Conservation (phyloP, 2,113 vertebrate genomes). For the Heterotilapia buettikoferi region DNA sequence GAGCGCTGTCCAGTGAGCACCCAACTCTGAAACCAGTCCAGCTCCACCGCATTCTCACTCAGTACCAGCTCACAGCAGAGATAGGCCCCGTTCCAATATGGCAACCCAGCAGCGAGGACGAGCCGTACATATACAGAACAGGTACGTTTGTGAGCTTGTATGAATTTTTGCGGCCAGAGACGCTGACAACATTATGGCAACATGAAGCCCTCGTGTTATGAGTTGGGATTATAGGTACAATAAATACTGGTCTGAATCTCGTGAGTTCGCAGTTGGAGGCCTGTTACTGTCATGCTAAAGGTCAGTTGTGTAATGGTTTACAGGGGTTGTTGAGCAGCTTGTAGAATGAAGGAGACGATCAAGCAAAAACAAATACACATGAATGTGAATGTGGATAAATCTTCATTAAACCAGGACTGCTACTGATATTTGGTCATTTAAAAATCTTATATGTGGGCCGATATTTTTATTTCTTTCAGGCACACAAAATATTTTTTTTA, state of each 20-base stretch:
- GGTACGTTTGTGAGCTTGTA: slow-evolving; percentile 47
- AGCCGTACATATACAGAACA: slow-evolving; percentile 73
- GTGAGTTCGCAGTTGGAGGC: background rate
- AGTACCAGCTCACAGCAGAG: slow-evolving; percentile 84
- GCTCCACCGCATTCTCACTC: slow-evolving; percentile 85
- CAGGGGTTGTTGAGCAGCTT: background rate
- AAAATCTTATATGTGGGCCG: background rate
- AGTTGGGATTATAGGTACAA: background rate
- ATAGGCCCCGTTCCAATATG: slow-evolving; percentile 76
- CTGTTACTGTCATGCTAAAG: background rate
- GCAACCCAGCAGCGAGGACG: slow-evolving; percentile 81
- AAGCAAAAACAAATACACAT: background rate
- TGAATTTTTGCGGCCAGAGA: background rate
- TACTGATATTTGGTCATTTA: background rate
- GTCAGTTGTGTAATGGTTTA: background rate
- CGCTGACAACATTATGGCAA: background rate
- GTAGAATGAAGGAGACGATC: background rate
- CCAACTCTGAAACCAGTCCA: slow-evolving; percentile 81
- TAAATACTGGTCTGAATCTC: background rate
- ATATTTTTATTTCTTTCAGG: background rate
- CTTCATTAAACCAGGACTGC: background rate
- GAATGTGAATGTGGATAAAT: background rate
- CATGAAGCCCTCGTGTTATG: background rate
- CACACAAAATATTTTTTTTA: background rate
- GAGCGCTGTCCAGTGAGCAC: slow-evolving; percentile 75